These are phyloP conservation scores for Cebus imitator DNA, from an alignment of 2,113 vertebrate genomes.

Conservation along the genomic window DNA sequence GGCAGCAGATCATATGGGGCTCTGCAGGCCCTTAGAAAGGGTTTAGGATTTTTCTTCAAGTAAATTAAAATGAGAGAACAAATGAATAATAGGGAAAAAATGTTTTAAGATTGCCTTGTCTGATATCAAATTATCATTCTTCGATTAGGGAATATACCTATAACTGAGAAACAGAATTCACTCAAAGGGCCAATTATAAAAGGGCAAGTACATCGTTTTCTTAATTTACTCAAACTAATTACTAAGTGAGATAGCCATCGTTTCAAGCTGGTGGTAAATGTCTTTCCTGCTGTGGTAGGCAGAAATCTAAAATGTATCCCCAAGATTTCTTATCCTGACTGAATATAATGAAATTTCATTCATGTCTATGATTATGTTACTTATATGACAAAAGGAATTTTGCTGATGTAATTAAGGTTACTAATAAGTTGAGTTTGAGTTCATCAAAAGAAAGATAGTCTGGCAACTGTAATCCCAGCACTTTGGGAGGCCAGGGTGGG, in stretches of 20 bases:
- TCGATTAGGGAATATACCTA: not conserved
- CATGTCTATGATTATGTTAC: not conserved
- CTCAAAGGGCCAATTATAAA: constrained; percentile 45
- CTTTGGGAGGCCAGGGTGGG: too few relatives aligned
- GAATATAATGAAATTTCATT: not conserved
- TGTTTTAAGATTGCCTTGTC: not conserved
- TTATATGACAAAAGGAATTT: not conserved
- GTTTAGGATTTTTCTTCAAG: not conserved
- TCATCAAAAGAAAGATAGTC: not conserved
- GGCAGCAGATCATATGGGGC: not conserved
- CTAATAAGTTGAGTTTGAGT: not conserved
- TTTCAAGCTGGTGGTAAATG: not conserved
- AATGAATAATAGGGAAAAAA: not conserved
- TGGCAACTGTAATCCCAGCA: too few relatives aligned
- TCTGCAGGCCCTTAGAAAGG: not conserved
- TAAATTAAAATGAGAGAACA: not conserved
- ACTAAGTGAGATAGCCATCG: not conserved
- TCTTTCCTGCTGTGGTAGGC: not conserved
- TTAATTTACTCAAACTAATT: constrained; percentile 10
- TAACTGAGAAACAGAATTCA: not conserved
- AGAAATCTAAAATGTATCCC: not conserved
- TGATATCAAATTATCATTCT: constrained; percentile 12
- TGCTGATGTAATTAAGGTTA: not conserved
- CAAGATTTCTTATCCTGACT: not conserved
- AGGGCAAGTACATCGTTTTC: constrained; percentile 3